Conservation (phyloP, 1,140 invertebrate species). For the Trichomalopsis sarcophagae region DNA sequence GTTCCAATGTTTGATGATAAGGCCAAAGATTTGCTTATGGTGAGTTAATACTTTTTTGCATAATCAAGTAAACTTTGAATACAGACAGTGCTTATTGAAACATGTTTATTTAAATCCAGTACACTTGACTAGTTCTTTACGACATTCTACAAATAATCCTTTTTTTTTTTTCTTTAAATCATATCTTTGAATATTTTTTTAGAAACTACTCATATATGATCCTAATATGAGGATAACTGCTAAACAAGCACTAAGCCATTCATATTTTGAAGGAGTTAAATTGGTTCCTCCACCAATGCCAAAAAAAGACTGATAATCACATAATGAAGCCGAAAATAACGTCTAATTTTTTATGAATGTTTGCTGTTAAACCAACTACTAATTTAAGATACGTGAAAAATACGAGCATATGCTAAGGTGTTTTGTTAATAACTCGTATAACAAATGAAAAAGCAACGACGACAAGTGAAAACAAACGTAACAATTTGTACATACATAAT, state of each 20-base stretch:
- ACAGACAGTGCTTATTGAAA: neutral
- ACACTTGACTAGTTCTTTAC: neutral
- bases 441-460: neutral
- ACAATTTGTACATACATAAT: conserved; percentile 20
- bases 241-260: conserved; percentile 82
- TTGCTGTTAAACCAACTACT: neutral
- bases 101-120: neutral
- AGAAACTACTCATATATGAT: conserved; percentile 90
- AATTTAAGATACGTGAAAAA: conserved; percentile 1
- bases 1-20: conserved; percentile 76
- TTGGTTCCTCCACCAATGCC: conserved; percentile 74
- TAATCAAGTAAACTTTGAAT: neutral
- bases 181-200: conserved; percentile 65
- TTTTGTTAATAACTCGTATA: neutral
- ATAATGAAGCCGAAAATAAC: conserved; percentile 32
- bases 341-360: neutral
- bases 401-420: neutral
- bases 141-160: too few species aligned
- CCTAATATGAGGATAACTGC: conserved; percentile 87
- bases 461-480: neutral
- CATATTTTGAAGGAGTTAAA: conserved; percentile 86
- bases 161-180: neutral
- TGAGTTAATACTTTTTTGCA: conserved; percentile 66
- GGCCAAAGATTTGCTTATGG: conserved; percentile 83
- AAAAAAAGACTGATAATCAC: conserved; percentile 68